phyloP scores from a whole-genome alignment of 1,140 invertebrate genomes.

The Zaprionus ornatus region DNA sequence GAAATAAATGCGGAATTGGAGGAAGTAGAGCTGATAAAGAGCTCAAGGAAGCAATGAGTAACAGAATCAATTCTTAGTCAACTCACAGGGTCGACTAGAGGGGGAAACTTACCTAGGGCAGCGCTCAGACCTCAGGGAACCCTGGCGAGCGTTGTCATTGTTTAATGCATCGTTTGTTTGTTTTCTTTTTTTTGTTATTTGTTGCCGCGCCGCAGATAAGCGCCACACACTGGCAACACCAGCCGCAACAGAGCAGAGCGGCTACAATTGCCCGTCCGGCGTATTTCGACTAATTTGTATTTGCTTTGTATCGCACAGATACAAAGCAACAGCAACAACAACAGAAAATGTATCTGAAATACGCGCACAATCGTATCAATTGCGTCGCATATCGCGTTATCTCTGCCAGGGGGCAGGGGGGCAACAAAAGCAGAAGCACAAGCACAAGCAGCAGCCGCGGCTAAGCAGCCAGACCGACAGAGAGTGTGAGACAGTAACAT shows the following conservation, averaged over 20 bases:
- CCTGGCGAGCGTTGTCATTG: slow-evolving; percentile 17
- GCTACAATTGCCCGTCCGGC: slow-evolving; percentile 40
- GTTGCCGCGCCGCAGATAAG: slow-evolving; percentile 61
- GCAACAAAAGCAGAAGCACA: slow-evolving; percentile 6
- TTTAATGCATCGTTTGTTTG: slow-evolving; percentile 48
- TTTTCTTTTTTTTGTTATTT: slow-evolving; percentile 65
- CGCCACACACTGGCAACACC: slow-evolving; percentile 15
- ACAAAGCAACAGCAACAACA: slow-evolving; percentile 36
- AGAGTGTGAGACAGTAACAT: not conserved
- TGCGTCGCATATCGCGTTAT: slow-evolving; percentile 62
- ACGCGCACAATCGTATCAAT: slow-evolving; percentile 48
- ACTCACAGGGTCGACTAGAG: not conserved
- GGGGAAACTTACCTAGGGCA: not conserved
- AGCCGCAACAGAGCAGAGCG: slow-evolving; percentile 32
- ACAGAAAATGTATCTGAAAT: slow-evolving; percentile 29
- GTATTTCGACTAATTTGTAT: slow-evolving; percentile 70
- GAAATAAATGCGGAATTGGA: too few species aligned
- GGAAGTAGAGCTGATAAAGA: too few species aligned
- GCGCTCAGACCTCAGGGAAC: not conserved
- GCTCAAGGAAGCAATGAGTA: too few species aligned
- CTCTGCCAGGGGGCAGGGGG: slow-evolving; percentile 37
- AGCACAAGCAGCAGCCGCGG: slow-evolving; percentile 42
- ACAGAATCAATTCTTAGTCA: not conserved
- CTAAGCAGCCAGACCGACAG: slow-evolving; percentile 33
- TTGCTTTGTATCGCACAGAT: slow-evolving; percentile 53